Evolutionary conservation across 2,113 vertebrate species (phyloP), one percentile per base, ranked within the genome.

Genomic region (Carlito syrichta): DNA sequence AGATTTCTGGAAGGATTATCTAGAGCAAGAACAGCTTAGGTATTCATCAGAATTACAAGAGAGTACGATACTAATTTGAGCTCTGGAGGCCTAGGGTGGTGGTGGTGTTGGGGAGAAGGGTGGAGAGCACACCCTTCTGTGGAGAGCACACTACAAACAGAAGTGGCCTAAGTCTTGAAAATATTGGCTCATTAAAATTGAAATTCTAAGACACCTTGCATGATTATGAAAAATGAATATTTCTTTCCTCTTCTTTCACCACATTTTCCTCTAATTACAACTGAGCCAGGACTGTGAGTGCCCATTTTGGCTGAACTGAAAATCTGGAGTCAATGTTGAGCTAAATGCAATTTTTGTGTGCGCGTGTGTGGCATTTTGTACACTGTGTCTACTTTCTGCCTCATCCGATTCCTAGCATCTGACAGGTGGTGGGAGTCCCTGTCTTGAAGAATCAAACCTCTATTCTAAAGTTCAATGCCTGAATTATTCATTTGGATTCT

Each of bases 391-490:
- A 62, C 58, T 89, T 96, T 82, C 60, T 89, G 93, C 56, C 38
- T 96, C 50, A 76, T 96, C 78, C 54, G 62, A n/a, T 88, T 74
- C 63, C 86, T 83, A 92, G 60, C 87, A 95, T 95, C 81, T 96
- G 89, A 91, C 89, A 95, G 87, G 86, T 83, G 87, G 88, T 81
- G 58, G 25, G 52, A 89, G 58, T 68, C 10, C 35, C 9, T 96
- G 32, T 62, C 78, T 94, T 96, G 89, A 96, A 85, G 86, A 97
- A 94, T 43, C 92, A 97, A 98, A 76, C 88, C 86, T n/a, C n/a
- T 81, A 79, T 96, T 97, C 97, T 89, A 85, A 96, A 97, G 97
- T 95, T 97, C 92, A 89, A 19, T 95, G 27, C 66, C 43, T 91
- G 27, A 63, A 82, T 98, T 95, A 52, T 96, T 74, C 50, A 83